Base-by-base conservation (phyloP, 2,888 invertebrate species). In the Lasioglossum pauxillum region DNA sequence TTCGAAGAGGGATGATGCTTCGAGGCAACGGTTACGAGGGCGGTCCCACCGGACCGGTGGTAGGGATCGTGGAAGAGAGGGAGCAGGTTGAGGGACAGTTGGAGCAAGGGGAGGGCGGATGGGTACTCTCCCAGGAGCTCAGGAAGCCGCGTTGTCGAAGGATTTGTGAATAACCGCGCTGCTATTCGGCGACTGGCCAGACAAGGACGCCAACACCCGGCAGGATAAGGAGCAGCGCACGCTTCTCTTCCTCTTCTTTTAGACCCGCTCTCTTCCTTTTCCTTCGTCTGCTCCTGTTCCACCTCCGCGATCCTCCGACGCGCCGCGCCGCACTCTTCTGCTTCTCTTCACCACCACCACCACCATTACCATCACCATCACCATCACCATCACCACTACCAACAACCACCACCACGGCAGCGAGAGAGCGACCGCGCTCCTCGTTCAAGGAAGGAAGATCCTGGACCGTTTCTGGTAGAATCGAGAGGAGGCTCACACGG, bases 101-200 rank as follows among this genome's bases (percentile, higher is more conserved):
- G 80, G 38, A 64, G 87, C 64, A 67, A 87, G 76, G 85, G 82
- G 83, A 86, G 78, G 86, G 90, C 86, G 88, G 89, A 76, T 78
- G 83, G 87, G 82, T 76, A 82, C 87, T 88, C 81, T 85, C 78
- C 86, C 91, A 90, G 92, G 91, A 93, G 93, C 93, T 93, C 93
- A 94, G 94, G 95, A 93, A 95, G 94, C 93, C 90, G 92, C 91
- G 91, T 90, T 93, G 92, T 91, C 93, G 93, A 93, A 94, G 94
- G 94, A 94, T 93, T 94, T 93, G 93, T 93, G 94, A 94, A 94
- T 93, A 93, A 94, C 93, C 92, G 92, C 91, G 93, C 93, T 92
- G 94, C 94, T 93, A 94, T 94, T 94, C 94, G 94, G 93, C 92
- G 93, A 91, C 91, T 89, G 89, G 80, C 80, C 90, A 90, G 92